A percentile compares a stretch with the other conserved stretches of the same genome.
Conservation (phyloP, 2,888 invertebrate species). For the Noctua comes region DNA sequence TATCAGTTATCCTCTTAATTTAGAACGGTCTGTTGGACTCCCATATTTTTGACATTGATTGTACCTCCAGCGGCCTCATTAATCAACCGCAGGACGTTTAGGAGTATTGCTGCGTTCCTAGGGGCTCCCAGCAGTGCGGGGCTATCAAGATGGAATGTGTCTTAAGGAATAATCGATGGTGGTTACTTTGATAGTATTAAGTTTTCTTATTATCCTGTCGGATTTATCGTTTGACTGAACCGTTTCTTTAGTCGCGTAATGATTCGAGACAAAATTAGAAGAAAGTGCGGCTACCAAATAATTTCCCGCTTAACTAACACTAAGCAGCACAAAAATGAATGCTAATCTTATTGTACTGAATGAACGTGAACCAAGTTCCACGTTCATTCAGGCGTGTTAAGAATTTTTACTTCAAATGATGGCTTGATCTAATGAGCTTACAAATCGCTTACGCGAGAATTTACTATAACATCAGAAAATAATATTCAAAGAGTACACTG, state of each 20-base stretch:
- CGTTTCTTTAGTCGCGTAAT: not conserved
- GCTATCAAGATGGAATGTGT: not conserved
- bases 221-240: not conserved
- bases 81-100: slow-evolving; percentile 40
- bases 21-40: not conserved
- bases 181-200: not conserved
- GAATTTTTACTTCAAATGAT: not conserved
- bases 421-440: not conserved
- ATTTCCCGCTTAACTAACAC: not conserved
- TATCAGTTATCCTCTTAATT: not conserved
- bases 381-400: not conserved
- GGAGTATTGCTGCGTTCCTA: slow-evolving; percentile 24
- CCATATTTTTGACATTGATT: not conserved
- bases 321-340: not conserved
- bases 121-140: not conserved
- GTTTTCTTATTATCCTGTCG: slow-evolving; percentile 16
- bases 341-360: not conserved
- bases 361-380: not conserved
- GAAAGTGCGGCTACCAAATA: not conserved
- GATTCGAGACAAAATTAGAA: not conserved
- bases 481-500: not conserved
- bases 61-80: slow-evolving; percentile 36
- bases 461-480: not conserved
- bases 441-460: not conserved
- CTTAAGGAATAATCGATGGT: slow-evolving; percentile 20